Base-by-base conservation (phyloP, 2,888 invertebrate genomes). In the Yponomeuta cagnagella region DNA sequence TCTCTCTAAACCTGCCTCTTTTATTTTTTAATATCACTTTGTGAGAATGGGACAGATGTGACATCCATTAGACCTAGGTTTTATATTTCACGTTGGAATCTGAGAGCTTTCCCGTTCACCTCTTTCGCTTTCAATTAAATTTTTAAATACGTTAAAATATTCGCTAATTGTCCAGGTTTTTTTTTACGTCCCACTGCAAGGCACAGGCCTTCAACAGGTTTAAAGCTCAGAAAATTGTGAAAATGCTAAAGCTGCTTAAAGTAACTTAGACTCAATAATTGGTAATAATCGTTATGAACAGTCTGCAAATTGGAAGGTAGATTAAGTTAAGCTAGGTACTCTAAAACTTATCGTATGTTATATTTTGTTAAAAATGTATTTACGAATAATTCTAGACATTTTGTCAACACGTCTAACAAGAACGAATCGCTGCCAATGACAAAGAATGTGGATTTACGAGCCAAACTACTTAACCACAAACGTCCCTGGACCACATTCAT, bases 371-470 rank as follows among this genome's bases (percentile, higher is more conserved):
- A 43, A 43, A 43, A 58, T 15, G 15, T 58, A 15, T 58, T 12
- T 58, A 12, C 52, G 52, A 15, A 1, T 2, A 30, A 65, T 10
- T 33, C 65, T 65, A n/a, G 33, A 30, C 52, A 52, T 30, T 30
- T 52, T 69, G 52, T 58, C 58, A 69, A 69, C 58, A 52, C 31
- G 2, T 31, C 30, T 69, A 69, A 71, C 71, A 69, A 71, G 71
- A 64, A 2, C n/a, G 37, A 67, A 69, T 63, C 48, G 66, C 48
- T 70, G 70, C 71, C 70, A 71, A 71, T 71, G 67, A 71, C 68
- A 33, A 33, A 33, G 30, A 52, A 71, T 70, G 23, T 66, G 10
- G 67, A 71, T 71, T 71, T 63, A 69, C 69, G 48, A 10, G 52
- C 63, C 43, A 63, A n/a, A 48, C 9, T 52, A 70, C 43, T 71